A percentile compares a stretch with the other conserved stretches of the same genome.
Evolutionary conservation across 2,113 vertebrate genomes (phyloP).

Genomic region (Herpetotheres cachinnans): DNA sequence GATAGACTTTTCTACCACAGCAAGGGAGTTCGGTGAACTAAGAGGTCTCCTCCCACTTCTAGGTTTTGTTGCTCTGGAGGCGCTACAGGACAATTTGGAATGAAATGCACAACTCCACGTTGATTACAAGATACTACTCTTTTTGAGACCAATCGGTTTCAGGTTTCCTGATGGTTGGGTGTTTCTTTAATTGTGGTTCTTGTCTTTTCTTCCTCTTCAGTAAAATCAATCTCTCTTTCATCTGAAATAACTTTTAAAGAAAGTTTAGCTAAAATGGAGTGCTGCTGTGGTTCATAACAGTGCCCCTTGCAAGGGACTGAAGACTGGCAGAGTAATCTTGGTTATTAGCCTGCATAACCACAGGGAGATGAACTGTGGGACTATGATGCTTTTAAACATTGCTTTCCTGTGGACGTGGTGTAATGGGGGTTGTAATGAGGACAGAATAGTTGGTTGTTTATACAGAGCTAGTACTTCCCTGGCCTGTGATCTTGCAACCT

Average conservation of each 20-base stretch:
- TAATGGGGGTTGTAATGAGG: background rate
- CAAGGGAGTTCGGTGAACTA: background rate
- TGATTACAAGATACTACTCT: background rate
- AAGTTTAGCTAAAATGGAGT: background rate
- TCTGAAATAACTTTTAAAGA: background rate
- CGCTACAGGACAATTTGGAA: background rate
- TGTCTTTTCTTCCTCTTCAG: background rate
- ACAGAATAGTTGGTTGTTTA: fast-evolving
- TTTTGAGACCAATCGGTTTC: fast-evolving
- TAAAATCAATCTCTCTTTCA: background rate
- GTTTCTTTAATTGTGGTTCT: background rate
- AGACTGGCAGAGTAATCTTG: background rate
- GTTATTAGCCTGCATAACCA: fast-evolving
- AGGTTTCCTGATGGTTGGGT: background rate
- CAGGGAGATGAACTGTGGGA: background rate
- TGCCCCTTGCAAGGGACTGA: background rate
- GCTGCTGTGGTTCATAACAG: fast-evolving
- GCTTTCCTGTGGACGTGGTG: fast-evolving
- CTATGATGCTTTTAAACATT: fast-evolving
- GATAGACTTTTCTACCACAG: background rate
- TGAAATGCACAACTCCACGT: fast-evolving
- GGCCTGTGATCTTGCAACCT: background rate
- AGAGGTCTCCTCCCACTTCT: background rate
- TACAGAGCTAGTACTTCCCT: background rate
- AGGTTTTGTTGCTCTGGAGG: background rate